These are phyloP conservation scores for Hymenopus coronatus DNA, from an alignment of 2,888 invertebrate genomes.

Conservation along the genomic window DNA sequence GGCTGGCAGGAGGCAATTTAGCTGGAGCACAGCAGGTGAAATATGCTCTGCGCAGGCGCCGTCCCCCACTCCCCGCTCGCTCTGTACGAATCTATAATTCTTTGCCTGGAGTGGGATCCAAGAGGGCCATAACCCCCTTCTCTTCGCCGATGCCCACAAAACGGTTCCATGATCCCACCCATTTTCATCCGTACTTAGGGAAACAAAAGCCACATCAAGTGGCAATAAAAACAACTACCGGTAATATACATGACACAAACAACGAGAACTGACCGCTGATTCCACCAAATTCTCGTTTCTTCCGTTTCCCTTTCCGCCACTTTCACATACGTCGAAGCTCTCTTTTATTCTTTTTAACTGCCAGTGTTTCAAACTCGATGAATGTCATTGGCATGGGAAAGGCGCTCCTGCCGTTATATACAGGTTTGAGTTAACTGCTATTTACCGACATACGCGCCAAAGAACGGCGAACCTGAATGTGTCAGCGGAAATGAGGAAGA, in stretches of 20 bases:
- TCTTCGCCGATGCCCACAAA: not conserved
- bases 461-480: not conserved
- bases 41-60: not conserved
- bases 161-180: not conserved
- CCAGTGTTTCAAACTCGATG: not conserved
- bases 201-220: constrained; percentile 10
- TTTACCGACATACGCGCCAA: not conserved
- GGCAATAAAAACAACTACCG: constrained; percentile 12
- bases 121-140: not conserved
- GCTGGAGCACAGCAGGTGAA: not conserved
- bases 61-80: not conserved
- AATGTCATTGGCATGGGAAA: not conserved
- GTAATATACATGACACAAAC: not conserved
- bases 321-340: not conserved
- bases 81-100: not conserved
- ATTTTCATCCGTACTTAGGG: not conserved
- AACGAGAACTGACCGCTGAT: not conserved
- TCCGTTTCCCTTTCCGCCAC: not conserved
- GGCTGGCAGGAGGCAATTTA: not conserved
- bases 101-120: not conserved
- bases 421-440: not conserved
- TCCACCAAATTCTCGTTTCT: not conserved
- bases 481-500: not conserved
- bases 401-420: not conserved
- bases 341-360: not conserved